Conservation (phyloP, 2,113 vertebrate genomes). For the Acanthisitta chloris region DNA sequence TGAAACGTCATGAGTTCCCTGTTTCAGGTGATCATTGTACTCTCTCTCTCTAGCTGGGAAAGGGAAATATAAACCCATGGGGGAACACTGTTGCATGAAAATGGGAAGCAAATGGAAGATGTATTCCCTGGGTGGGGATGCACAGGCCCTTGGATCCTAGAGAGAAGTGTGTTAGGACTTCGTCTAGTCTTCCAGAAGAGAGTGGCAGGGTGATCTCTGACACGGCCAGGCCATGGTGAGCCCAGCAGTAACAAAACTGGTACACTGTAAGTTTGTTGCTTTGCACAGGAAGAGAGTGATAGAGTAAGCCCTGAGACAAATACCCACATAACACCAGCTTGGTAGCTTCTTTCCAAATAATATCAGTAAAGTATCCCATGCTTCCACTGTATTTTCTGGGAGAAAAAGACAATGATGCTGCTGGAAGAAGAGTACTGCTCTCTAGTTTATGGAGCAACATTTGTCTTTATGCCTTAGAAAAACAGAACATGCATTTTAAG, state of each 20-base stretch:
- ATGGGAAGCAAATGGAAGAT: neutral
- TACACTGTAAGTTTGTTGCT: neutral
- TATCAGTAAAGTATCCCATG: neutral
- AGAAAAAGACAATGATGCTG: neutral
- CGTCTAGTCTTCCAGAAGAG: neutral
- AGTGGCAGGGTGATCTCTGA: neutral
- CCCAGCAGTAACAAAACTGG: neutral
- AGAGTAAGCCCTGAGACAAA: neutral
- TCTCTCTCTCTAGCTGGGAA: slow-evolving; percentile 30
- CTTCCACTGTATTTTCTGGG: neutral
- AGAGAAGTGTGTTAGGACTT: slow-evolving; percentile 37
- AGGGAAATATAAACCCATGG: slow-evolving; percentile 22
- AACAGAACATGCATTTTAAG: neutral
- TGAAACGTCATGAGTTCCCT: slow-evolving; percentile 29
- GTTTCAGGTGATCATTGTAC: slow-evolving; percentile 29
- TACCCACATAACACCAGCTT: neutral
- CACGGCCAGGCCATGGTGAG: neutral
- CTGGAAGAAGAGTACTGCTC: neutral
- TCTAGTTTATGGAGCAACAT: neutral
- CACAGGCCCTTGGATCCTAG: slow-evolving; percentile 52
- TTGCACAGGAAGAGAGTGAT: neutral
- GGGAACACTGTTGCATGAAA: neutral
- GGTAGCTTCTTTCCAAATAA: neutral
- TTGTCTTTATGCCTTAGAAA: neutral
- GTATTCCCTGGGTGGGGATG: neutral